phyloP scores from a whole-genome alignment of 2,888 invertebrate genomes.

The Pandemis corylana region DNA sequence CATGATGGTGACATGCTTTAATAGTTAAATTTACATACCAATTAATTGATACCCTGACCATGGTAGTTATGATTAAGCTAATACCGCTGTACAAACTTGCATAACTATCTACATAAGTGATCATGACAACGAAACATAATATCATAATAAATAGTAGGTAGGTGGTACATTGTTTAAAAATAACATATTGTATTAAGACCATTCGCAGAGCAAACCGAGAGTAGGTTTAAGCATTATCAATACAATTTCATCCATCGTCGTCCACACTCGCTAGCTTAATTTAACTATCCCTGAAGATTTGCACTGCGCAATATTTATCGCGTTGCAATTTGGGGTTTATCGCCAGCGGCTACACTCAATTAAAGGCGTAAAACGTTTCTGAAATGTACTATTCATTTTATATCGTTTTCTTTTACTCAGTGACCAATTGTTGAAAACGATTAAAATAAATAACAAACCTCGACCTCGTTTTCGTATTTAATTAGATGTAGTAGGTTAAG shows the following conservation, averaged over 20 bases:
- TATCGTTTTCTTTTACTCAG: neutral
- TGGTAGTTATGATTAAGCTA: neutral
- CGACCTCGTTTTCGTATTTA: slow-evolving; percentile 9
- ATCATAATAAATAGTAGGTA: slow-evolving; percentile 3
- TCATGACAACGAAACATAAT: slow-evolving; percentile 14
- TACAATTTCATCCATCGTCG: slow-evolving; percentile 74
- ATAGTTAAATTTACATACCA: slow-evolving; percentile 38
- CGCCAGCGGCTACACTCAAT: slow-evolving; percentile 61
- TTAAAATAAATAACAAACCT: slow-evolving; percentile 19
- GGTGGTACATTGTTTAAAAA: slow-evolving; percentile 4
- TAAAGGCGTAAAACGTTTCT: slow-evolving; percentile 46
- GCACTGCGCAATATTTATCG: slow-evolving; percentile 50
- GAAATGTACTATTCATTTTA: slow-evolving; percentile 44
- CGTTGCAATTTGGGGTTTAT: slow-evolving; percentile 55
- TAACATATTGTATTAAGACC: slow-evolving; percentile 44
- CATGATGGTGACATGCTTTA: slow-evolving; percentile 53
- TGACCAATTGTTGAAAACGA: neutral
- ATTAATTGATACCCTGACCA: neutral
- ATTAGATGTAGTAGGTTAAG: slow-evolving; percentile 33
- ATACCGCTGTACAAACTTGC: slow-evolving; percentile 21
- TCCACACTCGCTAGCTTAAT: slow-evolving; percentile 73
- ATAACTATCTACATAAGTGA: slow-evolving; percentile 17
- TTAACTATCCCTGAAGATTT: slow-evolving; percentile 53
- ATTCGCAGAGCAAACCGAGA: slow-evolving; percentile 57
- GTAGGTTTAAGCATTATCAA: slow-evolving; percentile 53